phyloP scores from a whole-genome alignment of 2,113 vertebrate species.

The Coracopsis vasa region DNA sequence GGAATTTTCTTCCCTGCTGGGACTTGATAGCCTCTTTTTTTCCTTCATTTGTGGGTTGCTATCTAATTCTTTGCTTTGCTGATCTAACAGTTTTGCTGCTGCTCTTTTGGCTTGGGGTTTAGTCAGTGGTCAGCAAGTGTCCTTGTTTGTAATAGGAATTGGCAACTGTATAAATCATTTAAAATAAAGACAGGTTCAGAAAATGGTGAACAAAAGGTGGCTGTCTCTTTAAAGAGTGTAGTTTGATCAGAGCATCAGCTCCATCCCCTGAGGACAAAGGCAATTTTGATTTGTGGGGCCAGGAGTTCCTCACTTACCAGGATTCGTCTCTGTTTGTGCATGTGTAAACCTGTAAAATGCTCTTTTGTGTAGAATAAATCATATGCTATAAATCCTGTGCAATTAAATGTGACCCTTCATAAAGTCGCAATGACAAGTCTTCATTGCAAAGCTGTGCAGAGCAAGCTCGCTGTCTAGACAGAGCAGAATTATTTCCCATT shows the following conservation, averaged over 20 bases:
- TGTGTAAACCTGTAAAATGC: constrained; percentile 54
- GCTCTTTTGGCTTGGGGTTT: not conserved
- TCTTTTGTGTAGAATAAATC: constrained; percentile 57
- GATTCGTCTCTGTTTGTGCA: not conserved
- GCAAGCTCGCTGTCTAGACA: not conserved
- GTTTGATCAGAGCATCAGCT: constrained; percentile 49
- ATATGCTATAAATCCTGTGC: not conserved
- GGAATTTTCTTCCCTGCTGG: constrained; percentile 43
- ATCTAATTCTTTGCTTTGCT: constrained; percentile 30
- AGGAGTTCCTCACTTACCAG: constrained; percentile 46
- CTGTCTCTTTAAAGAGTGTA: constrained; percentile 59
- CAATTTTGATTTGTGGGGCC: constrained; percentile 65
- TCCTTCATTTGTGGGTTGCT: not conserved
- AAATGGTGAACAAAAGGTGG: not conserved
- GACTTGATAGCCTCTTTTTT: not conserved
- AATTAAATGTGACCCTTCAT: not conserved
- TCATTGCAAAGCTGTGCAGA: not conserved
- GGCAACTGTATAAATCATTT: constrained; percentile 30
- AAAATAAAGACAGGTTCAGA: constrained; percentile 12
- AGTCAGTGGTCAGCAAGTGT: not conserved
- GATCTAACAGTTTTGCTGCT: constrained; percentile 1
- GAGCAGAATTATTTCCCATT: not conserved
- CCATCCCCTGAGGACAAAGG: constrained; percentile 55
- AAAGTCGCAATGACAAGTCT: not conserved
- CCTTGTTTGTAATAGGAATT: not conserved